Evolutionary conservation across 2,797 vertebrate species (phyloP).

Genomic region (Etheostoma nigrum): DNA sequence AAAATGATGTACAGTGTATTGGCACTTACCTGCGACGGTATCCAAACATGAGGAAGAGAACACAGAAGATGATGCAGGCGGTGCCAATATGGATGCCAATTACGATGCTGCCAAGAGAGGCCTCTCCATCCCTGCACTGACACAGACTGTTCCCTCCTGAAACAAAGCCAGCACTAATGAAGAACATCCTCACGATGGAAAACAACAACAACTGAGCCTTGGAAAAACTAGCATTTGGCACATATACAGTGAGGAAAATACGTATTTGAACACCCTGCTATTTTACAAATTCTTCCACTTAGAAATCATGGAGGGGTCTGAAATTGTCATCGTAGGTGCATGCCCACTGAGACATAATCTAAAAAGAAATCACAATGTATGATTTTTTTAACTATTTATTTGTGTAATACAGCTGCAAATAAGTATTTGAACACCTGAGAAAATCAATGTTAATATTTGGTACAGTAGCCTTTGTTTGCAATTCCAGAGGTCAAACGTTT

Average conservation of each 20-base stretch:
- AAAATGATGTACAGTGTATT: background rate
- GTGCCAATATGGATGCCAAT: slow-evolving; percentile 87
- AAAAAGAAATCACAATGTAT: too few species aligned
- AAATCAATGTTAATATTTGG: too few species aligned
- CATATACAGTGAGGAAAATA: background rate
- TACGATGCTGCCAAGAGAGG: slow-evolving; percentile 81
- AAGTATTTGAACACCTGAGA: too few species aligned
- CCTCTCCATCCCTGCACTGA: slow-evolving; percentile 80
- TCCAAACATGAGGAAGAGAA: slow-evolving; percentile 88
- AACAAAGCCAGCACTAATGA: slow-evolving; percentile 1
- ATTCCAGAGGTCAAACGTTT: too few species aligned
- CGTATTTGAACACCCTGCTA: too few species aligned
- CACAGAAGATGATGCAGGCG: slow-evolving; percentile 87
- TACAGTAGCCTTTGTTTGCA: too few species aligned
- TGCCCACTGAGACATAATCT: too few species aligned
- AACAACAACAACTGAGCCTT: background rate
- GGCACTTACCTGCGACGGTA: slow-evolving; percentile 84
- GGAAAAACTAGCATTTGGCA: background rate
- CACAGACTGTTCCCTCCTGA: slow-evolving; percentile 76
- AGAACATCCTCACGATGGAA: background rate
- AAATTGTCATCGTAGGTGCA: too few species aligned
- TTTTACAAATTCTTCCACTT: too few species aligned
- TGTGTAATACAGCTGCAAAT: too few species aligned
- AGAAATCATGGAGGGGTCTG: too few species aligned
- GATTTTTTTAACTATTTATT: too few species aligned